phyloP scores from a whole-genome alignment of 2,797 vertebrate species.

The Scleropages formosus region DNA sequence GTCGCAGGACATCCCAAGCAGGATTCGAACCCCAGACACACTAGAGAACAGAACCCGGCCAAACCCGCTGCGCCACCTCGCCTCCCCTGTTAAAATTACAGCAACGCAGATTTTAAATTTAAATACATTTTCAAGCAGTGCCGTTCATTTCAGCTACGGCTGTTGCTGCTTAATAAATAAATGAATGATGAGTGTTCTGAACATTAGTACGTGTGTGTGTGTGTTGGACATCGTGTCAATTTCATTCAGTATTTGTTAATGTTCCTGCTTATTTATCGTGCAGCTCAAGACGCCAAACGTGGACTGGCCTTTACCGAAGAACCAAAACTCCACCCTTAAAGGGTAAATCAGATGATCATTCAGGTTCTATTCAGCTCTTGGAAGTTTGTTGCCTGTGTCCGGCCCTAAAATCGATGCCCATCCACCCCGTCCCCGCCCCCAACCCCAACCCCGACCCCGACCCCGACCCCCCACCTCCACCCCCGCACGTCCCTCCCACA shows the following conservation, averaged over 20 bases:
- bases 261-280: conserved; percentile 39
- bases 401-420: background rate
- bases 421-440: too few species aligned
- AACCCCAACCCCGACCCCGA: too few species aligned
- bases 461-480: too few species aligned
- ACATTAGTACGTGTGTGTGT: background rate
- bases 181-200: background rate
- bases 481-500: conserved; percentile 50
- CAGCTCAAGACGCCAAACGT: conserved; percentile 86
- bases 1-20: too few species aligned
- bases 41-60: too few species aligned
- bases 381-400: background rate
- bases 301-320: conserved; percentile 80
- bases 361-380: background rate
- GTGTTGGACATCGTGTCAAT: background rate
- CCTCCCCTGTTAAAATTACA: too few species aligned
- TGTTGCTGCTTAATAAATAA: background rate
- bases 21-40: too few species aligned
- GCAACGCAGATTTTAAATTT: too few species aligned
- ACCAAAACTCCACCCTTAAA: conserved; percentile 77
- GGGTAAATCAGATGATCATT: conserved; percentile 63
- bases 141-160: background rate
- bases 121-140: too few species aligned
- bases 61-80: too few species aligned
- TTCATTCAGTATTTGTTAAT: background rate